Evolutionary conservation across 2,888 invertebrate genomes (phyloP).

Genomic region (Allolobophora icterica): DNA sequence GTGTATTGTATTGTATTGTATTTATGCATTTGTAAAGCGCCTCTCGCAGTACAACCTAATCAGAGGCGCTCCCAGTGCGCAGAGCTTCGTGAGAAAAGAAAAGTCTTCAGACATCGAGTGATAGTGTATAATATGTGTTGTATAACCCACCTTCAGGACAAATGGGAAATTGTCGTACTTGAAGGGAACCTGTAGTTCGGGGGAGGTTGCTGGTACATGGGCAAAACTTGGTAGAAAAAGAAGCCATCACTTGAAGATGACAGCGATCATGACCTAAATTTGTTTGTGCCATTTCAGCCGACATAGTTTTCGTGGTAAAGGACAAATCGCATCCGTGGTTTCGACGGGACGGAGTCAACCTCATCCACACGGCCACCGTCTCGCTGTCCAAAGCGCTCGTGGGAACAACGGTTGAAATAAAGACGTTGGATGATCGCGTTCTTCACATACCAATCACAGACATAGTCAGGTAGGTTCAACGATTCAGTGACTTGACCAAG

Average conservation of each 20-base stretch:
- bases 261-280: background rate
- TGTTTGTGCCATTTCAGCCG: slow-evolving; percentile 54
- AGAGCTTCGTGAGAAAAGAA: too few relatives aligned
- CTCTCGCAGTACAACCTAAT: too few relatives aligned
- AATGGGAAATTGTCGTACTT: too few relatives aligned
- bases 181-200: too few relatives aligned
- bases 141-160: too few relatives aligned
- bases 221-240: too few relatives aligned
- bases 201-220: too few relatives aligned
- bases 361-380: slow-evolving; percentile 63
- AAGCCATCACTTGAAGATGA: background rate
- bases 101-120: too few relatives aligned
- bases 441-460: slow-evolving; percentile 66
- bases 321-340: slow-evolving; percentile 65
- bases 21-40: too few relatives aligned
- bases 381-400: slow-evolving; percentile 63
- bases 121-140: too few relatives aligned
- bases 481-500: background rate
- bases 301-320: slow-evolving; percentile 65
- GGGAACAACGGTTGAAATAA: slow-evolving; percentile 63
- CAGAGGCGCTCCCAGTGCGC: too few relatives aligned
- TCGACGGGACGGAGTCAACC: slow-evolving; percentile 60
- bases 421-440: slow-evolving; percentile 64
- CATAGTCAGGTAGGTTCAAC: slow-evolving; percentile 61
- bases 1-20: too few relatives aligned